Percentiles rank a stretch among this genome's conserved stretches.
Evolutionary conservation across 2,113 vertebrate genomes (phyloP).

Genomic region (Psittacus erithacus): DNA sequence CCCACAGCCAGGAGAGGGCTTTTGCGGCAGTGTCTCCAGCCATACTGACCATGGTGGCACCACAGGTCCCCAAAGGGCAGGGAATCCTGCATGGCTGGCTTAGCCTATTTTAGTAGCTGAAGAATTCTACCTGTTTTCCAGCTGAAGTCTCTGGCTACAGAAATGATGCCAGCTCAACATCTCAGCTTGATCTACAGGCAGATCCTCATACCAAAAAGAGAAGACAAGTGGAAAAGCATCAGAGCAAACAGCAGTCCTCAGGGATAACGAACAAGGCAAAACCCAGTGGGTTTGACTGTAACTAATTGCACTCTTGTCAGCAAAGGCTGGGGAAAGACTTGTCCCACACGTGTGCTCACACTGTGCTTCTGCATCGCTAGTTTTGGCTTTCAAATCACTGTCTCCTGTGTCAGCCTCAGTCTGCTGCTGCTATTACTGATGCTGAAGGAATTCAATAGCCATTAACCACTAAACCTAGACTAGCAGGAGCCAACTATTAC

Average conservation of each 20-base stretch:
- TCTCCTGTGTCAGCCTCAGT: not conserved
- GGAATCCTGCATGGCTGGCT: not conserved
- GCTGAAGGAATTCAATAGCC: slow-evolving; percentile 29
- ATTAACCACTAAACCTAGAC: not conserved
- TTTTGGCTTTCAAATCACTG: not conserved
- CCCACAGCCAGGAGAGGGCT: not conserved
- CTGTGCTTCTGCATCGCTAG: not conserved
- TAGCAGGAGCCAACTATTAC: slow-evolving; percentile 9
- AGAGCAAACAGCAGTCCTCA: not conserved
- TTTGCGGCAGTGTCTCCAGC: not conserved
- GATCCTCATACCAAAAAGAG: not conserved
- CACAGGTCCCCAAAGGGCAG: not conserved
- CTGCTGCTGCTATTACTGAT: not conserved
- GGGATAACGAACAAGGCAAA: not conserved
- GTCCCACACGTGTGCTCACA: not conserved
- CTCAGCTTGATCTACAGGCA: not conserved
- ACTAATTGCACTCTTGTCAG: slow-evolving; percentile 14
- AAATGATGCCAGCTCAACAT: not conserved
- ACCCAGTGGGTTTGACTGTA: not conserved
- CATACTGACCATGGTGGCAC: fast-evolving
- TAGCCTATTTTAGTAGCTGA: not conserved
- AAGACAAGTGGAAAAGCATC: slow-evolving; percentile 19
- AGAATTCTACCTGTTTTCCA: not conserved
- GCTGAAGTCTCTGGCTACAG: not conserved
- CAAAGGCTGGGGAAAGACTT: not conserved